A percentile compares a stretch with the other conserved stretches of the same genome.
Conservation (phyloP, 2,888 invertebrate genomes). For the Prosapia bicincta region DNA sequence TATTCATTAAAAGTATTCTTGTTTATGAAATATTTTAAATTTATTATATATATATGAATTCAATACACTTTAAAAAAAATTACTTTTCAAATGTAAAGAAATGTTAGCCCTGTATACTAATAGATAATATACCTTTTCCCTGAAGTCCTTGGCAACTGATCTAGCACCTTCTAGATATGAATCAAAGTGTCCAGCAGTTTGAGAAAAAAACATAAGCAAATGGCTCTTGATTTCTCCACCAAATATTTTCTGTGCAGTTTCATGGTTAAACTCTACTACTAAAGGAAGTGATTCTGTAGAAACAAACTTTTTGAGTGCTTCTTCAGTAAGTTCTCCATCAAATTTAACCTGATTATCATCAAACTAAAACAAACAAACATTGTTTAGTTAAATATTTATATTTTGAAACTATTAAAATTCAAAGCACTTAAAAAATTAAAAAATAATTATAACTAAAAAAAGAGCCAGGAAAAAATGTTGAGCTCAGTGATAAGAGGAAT, state of each 20-base stretch:
- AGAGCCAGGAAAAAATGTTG: too few relatives aligned
- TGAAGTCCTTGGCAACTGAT: conserved; percentile 83
- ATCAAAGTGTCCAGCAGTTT: conserved; percentile 81
- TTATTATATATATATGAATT: too few relatives aligned
- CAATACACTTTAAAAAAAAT: too few relatives aligned
- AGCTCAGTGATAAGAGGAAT: too few relatives aligned
- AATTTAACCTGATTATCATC: conserved; percentile 78
- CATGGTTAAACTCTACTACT: conserved; percentile 94
- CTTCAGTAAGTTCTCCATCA: conserved; percentile 64
- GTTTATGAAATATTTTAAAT: too few relatives aligned
- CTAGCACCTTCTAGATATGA: conserved; percentile 73
- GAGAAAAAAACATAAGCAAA: conserved; percentile 90
- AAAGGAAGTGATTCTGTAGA: conserved; percentile 80
- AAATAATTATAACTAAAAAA: too few relatives aligned
- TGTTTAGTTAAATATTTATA: too few relatives aligned
- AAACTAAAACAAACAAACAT: conserved; percentile 59
- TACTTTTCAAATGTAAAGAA: too few relatives aligned
- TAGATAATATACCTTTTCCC: conserved; percentile 73
- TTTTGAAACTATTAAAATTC: too few relatives aligned
- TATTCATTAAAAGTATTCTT: too few relatives aligned
- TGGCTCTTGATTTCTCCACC: conserved; percentile 98
- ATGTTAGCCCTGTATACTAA: too few relatives aligned
- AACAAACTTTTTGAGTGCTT: conserved; percentile 77
- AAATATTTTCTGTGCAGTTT: conserved; percentile 97
- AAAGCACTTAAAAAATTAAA: too few relatives aligned